Conservation (phyloP, 1,140 invertebrate genomes). For the Drosophila oshimai region DNA sequence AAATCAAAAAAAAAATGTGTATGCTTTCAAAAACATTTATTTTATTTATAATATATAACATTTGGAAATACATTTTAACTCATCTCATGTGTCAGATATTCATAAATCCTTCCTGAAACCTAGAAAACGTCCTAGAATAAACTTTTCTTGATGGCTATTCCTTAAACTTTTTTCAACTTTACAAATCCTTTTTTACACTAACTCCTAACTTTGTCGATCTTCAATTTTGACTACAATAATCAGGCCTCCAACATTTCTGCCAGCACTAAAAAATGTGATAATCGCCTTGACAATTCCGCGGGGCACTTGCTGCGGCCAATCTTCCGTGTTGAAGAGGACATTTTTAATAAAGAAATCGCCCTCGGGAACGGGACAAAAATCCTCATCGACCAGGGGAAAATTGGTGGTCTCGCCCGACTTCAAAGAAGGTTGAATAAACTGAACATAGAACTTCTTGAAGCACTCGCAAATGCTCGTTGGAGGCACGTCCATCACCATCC, state of each 20-base stretch:
- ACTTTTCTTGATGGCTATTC: no score
- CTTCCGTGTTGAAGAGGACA: conserved; percentile 59
- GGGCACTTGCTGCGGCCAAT: conserved; percentile 71
- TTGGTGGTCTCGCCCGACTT: conserved; percentile 60
- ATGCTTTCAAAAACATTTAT: conserved; percentile 35
- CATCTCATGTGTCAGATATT: not conserved
- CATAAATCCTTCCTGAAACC: no score
- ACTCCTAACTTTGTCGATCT: conserved; percentile 52
- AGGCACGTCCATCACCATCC: conserved; percentile 71
- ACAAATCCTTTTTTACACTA: not conserved
- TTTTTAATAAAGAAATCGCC: conserved; percentile 67
- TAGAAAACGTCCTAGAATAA: no score
- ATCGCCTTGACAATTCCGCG: conserved; percentile 74
- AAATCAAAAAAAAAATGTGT: not conserved
- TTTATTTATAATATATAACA: not conserved
- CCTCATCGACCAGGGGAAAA: conserved; percentile 64
- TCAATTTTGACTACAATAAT: conserved; percentile 61
- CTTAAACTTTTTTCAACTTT: not conserved
- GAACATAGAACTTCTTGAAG: conserved; percentile 75
- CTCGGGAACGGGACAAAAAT: conserved; percentile 62
- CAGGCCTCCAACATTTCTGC: conserved; percentile 63
- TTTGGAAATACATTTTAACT: not conserved
- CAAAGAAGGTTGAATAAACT: conserved; percentile 71
- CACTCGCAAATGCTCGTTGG: conserved; percentile 71
- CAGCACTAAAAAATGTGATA: conserved; percentile 54